Percentiles rank a stretch among this genome's conserved stretches.
phyloP scores from a whole-genome alignment of 2,797 vertebrate genomes.

The Heliangelus exortis region DNA sequence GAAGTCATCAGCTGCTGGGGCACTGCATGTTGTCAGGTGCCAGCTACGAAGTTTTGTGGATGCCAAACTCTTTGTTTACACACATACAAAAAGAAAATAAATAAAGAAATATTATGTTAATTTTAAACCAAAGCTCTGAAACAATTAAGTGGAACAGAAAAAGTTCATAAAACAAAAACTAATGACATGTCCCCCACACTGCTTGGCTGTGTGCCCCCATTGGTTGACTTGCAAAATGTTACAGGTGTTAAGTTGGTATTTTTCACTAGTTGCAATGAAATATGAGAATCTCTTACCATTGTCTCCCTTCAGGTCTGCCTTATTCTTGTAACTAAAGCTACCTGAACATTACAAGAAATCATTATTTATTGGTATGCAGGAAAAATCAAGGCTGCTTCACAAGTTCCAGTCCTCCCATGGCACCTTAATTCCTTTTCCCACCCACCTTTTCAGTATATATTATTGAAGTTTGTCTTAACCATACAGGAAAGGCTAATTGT shows the following conservation, averaged over 20 bases:
- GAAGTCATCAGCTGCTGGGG: neutral
- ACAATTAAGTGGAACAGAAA: slow-evolving; percentile 49
- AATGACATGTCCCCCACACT: slow-evolving; percentile 34
- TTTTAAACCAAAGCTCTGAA: slow-evolving; percentile 3
- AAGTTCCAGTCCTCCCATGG: neutral
- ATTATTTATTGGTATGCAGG: slow-evolving; percentile 13
- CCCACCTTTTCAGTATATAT: neutral
- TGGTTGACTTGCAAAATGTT: slow-evolving; percentile 40
- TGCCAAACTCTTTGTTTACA: neutral
- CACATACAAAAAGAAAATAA: neutral
- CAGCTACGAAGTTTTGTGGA: neutral
- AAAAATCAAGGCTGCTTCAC: neutral
- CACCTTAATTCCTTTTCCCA: neutral
- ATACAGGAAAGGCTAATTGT: neutral
- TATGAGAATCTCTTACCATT: slow-evolving; percentile 27
- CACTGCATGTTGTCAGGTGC: neutral
- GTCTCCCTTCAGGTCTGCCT: neutral
- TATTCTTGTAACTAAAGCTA: slow-evolving; percentile 18
- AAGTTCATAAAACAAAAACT: slow-evolving; percentile 59
- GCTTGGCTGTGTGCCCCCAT: slow-evolving; percentile 63
- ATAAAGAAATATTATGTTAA: slow-evolving; percentile 2
- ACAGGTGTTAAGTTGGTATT: slow-evolving; percentile 53
- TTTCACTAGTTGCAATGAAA: slow-evolving; percentile 50
- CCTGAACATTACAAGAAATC: neutral
- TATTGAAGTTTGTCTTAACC: neutral